Percentiles rank a stretch among this genome's conserved stretches.
phyloP scores from a whole-genome alignment of 2,113 vertebrate species.

The Daubentonia madagascariensis region DNA sequence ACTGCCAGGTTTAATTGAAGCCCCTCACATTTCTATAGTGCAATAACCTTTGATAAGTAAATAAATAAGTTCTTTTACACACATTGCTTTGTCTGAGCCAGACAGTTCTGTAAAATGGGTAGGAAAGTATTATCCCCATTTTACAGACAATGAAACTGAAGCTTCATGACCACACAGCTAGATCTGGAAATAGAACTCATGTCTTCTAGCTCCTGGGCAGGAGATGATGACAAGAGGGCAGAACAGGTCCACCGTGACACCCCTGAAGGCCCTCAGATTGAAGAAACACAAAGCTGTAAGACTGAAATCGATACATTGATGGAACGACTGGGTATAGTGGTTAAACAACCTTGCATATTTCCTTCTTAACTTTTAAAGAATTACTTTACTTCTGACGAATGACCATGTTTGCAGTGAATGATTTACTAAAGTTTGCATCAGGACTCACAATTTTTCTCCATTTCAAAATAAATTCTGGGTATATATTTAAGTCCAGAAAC shows the following conservation, averaged over 20 bases:
- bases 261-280: background rate
- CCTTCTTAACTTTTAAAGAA: background rate
- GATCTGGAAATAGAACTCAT: background rate
- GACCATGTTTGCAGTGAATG: background rate
- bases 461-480: slow-evolving; percentile 20
- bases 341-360: background rate
- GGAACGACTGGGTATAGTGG: too few species aligned
- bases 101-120: background rate
- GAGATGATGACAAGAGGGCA: background rate
- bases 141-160: background rate
- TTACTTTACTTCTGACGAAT: background rate
- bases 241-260: too few species aligned
- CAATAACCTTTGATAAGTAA: background rate
- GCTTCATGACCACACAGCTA: background rate
- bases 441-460: background rate
- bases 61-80: background rate
- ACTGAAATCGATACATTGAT: background rate
- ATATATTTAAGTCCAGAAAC: background rate
- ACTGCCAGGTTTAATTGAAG: background rate
- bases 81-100: background rate
- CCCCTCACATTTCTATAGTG: background rate
- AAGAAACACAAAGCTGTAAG: background rate
- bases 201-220: background rate
- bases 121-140: background rate
- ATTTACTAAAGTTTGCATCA: background rate